Evolutionary conservation across 2,797 vertebrate genomes (phyloP).

Genomic region (Thripadectes ignobilis): DNA sequence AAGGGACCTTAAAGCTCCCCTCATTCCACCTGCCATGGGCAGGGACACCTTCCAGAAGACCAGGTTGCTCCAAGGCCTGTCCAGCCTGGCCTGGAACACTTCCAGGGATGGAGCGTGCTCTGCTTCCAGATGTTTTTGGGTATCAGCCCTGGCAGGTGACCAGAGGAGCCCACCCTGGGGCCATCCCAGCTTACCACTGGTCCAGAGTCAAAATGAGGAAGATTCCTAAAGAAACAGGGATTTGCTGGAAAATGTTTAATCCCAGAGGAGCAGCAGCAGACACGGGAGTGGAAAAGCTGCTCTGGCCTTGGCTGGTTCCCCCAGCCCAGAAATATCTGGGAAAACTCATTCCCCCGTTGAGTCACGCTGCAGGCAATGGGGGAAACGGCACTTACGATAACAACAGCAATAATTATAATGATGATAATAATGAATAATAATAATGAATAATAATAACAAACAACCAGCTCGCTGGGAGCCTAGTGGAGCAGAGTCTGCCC

Average conservation of each 20-base stretch:
- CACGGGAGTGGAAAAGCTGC: accelerated
- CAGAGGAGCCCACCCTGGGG: accelerated
- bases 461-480: constrained; percentile 20
- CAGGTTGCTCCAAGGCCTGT: not conserved
- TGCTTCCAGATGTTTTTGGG: not conserved
- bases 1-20: not conserved
- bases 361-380: not conserved
- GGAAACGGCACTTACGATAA: not conserved
- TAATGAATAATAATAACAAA: not conserved
- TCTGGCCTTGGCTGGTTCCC: not conserved
- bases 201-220: not conserved
- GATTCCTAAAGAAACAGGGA: not conserved
- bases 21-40: not conserved
- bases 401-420: not conserved
- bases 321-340: not conserved
- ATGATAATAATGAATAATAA: not conserved
- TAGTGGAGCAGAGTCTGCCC: constrained; percentile 25
- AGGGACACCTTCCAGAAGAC: not conserved
- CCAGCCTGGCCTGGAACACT: not conserved
- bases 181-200: accelerated
- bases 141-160: not conserved
- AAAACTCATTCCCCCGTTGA: not conserved
- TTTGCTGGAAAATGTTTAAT: not conserved
- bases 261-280: not conserved
- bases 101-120: accelerated